phyloP scores from a whole-genome alignment of 1,140 invertebrate species.

The Frieseomelitta varia region DNA sequence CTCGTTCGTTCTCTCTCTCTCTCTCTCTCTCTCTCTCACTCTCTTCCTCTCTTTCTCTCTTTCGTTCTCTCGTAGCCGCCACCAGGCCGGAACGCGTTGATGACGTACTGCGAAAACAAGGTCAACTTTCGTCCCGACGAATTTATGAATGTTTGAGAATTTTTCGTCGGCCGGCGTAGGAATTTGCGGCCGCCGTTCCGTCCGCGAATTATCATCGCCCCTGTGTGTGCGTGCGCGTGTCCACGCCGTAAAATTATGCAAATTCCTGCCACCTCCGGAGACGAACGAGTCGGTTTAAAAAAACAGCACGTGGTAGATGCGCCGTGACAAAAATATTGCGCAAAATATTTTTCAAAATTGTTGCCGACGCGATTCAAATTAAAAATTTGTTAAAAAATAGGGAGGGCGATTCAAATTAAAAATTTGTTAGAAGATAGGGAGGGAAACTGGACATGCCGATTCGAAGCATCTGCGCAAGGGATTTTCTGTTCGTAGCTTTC shows the following conservation, averaged over 20 bases:
- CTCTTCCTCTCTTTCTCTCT: too few species aligned
- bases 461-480: too few species aligned
- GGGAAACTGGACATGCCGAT: too few species aligned
- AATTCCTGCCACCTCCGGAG: not conserved
- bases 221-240: too few species aligned
- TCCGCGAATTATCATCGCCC: not conserved
- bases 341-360: too few species aligned
- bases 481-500: conserved; percentile 1
- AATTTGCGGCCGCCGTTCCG: not conserved
- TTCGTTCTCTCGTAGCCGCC: not conserved
- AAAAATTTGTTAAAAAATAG: too few species aligned
- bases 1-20: not conserved
- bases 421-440: too few species aligned
- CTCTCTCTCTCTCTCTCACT: not conserved
- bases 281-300: not conserved
- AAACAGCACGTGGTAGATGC: not conserved
- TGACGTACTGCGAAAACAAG: conserved; percentile 26
- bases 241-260: not conserved
- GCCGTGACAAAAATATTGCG: too few species aligned
- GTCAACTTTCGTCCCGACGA: conserved; percentile 4
- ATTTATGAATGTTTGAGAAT: conserved; percentile 25
- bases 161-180: not conserved
- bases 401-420: too few species aligned
- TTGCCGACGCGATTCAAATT: too few species aligned
- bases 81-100: not conserved